Base-by-base conservation (phyloP, 1,140 invertebrate species). In the Gonioctena quinquepunctata region DNA sequence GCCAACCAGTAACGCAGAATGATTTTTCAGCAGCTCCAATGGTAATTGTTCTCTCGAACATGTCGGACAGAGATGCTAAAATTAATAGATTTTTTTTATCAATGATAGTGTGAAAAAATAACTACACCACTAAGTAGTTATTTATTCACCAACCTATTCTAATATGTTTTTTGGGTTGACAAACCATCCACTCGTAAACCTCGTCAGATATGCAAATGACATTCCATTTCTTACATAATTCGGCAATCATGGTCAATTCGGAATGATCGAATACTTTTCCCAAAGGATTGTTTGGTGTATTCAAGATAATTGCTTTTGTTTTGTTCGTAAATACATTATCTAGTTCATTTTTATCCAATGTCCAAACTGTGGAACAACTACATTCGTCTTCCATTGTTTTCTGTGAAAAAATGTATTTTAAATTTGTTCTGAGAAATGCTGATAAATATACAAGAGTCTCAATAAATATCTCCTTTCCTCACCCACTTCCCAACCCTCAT, bases 181-280 rank as follows among this genome's bases (percentile, higher is more conserved):
- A 99, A n/a, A 96, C 92, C 77, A 99, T 89, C 94, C 96, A 98
- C 84, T 99, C 97, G 75, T 99, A 99, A 1, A 99, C 98, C 84
- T 99, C 98, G 85, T 99, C 97, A 4, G 95, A 92, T 19, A 99
- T 85, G 64, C 95, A 96, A 4, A 99, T 84, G 6, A 93, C 91
- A 83, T 99, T 92, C 88, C 95, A 92, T 81, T 99, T 96, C 77
- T 93, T 94, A 78, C 96, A 98, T 42, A 99, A 84, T 73, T 90
- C 78, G 0, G 93, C 96, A 76, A 99, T 94, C 61, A 90, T 83
- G 73, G 92, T 85, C 63, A 94, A 78, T 79, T 94, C 93, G 11
- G 88, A 78, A 0, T 81, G 71, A 1, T 86, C 89, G 74, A 93
- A 93, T 19, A 97, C 94, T 86, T 98, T 98, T 42, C 96, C 96